These are phyloP conservation scores for Machaerirhynchus nigripectus DNA, from an alignment of 2,113 vertebrate species.

Conservation along the genomic window DNA sequence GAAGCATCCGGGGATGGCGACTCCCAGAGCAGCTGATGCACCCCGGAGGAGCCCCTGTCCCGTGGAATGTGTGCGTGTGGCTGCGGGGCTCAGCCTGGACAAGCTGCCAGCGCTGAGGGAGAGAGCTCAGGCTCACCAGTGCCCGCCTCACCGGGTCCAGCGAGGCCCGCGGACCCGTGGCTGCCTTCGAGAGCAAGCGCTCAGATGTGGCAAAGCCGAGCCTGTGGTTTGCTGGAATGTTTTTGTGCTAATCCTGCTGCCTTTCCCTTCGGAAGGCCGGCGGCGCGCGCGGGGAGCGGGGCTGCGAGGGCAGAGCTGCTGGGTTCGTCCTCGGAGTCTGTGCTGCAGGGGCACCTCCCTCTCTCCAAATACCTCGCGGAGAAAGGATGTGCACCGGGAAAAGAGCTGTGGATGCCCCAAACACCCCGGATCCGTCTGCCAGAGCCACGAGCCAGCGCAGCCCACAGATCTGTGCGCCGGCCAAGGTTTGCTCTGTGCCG, in stretches of 20 bases:
- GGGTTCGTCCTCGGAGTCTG: background rate
- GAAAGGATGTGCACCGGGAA: background rate
- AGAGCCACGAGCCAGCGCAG: rapidly evolving
- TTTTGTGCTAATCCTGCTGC: background rate
- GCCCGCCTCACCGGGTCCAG: rapidly evolving
- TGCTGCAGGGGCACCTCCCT: background rate
- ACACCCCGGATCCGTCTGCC: background rate
- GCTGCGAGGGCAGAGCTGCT: background rate
- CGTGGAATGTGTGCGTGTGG: rapidly evolving
- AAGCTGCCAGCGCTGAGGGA: rapidly evolving
- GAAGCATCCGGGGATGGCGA: rapidly evolving
- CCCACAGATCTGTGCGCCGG: background rate
- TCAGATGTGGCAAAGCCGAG: background rate
- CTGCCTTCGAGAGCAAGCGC: rapidly evolving
- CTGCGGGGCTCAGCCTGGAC: background rate
- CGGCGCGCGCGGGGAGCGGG: rapidly evolving
- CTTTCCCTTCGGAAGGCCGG: background rate
- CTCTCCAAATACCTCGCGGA: rapidly evolving
- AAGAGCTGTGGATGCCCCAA: rapidly evolving
- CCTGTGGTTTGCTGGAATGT: background rate
- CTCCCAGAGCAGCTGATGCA: background rate
- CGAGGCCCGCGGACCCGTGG: rapidly evolving
- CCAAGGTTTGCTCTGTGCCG: background rate
- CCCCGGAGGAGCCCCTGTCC: rapidly evolving
- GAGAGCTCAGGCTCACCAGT: background rate